Evolutionary conservation across 2,113 vertebrate genomes (phyloP).

Genomic region (Oncorhynchus masou): DNA sequence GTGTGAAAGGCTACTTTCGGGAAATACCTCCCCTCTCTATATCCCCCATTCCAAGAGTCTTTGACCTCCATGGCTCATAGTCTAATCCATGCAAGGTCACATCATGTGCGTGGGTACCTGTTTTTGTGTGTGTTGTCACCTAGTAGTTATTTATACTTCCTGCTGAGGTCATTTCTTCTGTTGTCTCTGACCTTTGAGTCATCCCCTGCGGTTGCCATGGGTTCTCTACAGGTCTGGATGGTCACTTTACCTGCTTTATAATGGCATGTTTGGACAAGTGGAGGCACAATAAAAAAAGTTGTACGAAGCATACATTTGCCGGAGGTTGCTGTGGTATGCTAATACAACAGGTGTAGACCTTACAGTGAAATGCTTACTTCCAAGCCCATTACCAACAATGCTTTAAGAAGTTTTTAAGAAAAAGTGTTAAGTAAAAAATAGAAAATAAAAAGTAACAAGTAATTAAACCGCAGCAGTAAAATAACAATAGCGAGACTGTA

Average conservation of each 20-base stretch:
- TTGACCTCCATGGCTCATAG: background rate
- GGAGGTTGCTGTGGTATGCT: background rate
- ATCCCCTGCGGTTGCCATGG: background rate
- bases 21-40: background rate
- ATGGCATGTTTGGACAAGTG: background rate
- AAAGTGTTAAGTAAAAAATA: no score
- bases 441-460: no score
- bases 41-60: background rate
- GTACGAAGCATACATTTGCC: background rate
- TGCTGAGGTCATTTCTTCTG: background rate
- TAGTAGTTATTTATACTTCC: background rate
- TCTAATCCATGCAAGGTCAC: background rate
- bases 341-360: no score
- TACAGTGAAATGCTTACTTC: no score
- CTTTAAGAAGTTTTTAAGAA: no score
- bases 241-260: background rate
- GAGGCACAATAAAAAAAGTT: background rate
- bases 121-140: background rate
- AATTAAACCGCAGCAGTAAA: no score
- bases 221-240: background rate
- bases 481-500: no score
- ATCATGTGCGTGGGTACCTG: background rate
- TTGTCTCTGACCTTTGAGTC: background rate
- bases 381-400: no score
- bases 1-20: background rate